A percentile compares a stretch with the other conserved stretches of the same genome.
Conservation (phyloP, 2,888 invertebrate genomes). For the Blera fallax region DNA sequence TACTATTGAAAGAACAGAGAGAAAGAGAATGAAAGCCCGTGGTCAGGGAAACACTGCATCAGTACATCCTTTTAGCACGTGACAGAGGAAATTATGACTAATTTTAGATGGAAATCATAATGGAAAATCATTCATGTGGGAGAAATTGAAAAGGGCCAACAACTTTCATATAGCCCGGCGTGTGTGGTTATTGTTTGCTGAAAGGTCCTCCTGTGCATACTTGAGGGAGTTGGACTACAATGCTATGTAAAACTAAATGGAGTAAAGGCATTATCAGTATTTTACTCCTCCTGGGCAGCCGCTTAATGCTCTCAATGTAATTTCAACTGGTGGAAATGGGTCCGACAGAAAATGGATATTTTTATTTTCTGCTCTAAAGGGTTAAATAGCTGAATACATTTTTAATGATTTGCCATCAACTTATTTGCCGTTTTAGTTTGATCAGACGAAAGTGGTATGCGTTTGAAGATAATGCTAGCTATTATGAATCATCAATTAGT, state of each 20-base stretch:
- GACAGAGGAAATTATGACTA: constrained; percentile 47
- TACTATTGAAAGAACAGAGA: background rate
- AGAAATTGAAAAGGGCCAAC: constrained; percentile 33
- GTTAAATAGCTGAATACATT: constrained; percentile 9
- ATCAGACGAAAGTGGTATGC: background rate
- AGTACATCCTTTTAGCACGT: constrained; percentile 26
- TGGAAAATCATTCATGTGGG: constrained; percentile 49
- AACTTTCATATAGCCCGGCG: background rate
- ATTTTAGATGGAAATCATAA: constrained; percentile 59
- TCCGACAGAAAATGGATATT: background rate
- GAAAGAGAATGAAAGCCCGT: background rate
- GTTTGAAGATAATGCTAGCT: background rate
- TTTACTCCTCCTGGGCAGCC: background rate
- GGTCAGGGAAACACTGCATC: background rate
- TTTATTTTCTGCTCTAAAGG: background rate
- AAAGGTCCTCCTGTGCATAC: background rate
- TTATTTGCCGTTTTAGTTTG: background rate
- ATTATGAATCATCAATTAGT: constrained; percentile 18
- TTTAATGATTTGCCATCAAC: constrained; percentile 13
- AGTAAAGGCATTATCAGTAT: background rate
- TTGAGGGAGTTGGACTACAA: background rate
- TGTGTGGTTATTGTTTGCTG: constrained; percentile 2
- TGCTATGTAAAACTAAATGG: constrained; percentile 23
- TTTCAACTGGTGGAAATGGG: background rate
- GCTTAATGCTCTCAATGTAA: constrained; percentile 4